Evolutionary conservation across 2,888 invertebrate species (phyloP).

Genomic region (Microplitis manilae): DNA sequence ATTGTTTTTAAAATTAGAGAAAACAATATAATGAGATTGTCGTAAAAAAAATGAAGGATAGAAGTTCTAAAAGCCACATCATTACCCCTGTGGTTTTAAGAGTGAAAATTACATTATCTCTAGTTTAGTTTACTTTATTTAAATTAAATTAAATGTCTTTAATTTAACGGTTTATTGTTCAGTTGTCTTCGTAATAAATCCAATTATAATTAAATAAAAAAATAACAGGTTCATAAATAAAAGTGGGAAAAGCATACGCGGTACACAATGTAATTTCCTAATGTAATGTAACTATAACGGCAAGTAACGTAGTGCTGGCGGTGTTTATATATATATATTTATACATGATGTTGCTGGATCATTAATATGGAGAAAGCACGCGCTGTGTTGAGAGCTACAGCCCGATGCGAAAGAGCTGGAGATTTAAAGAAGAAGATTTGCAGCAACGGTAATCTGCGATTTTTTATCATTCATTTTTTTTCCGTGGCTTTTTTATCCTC

Average conservation of each 20-base stretch:
- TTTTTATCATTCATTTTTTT: not conserved
- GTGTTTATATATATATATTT: not conserved
- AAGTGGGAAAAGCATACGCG: constrained; percentile 22
- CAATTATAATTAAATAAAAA: constrained; percentile 8
- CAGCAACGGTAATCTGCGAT: constrained; percentile 8
- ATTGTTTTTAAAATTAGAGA: not conserved
- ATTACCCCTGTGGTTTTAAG: constrained; percentile 6
- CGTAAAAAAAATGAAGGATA: constrained; percentile 4
- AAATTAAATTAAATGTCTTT: constrained; percentile 1
- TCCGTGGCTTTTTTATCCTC: not conserved
- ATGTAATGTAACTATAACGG: constrained; percentile 20
- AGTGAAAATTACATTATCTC: constrained; percentile 15
- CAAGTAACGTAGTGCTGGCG: constrained; percentile 26
- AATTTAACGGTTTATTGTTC: constrained; percentile 4
- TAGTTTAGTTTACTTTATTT: not conserved
- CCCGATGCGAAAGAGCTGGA: constrained; percentile 20
- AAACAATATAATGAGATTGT: not conserved
- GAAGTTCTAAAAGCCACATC: not conserved
- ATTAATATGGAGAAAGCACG: constrained; percentile 33
- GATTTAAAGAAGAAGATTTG: constrained; percentile 18
- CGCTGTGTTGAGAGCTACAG: not conserved
- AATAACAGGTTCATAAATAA: not conserved
- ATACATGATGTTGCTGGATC: constrained; percentile 2
- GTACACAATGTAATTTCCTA: constrained; percentile 5
- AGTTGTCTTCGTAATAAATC: not conserved